Base-by-base conservation (phyloP, 2,797 vertebrate genomes). In the Tachyglossus aculeatus region DNA sequence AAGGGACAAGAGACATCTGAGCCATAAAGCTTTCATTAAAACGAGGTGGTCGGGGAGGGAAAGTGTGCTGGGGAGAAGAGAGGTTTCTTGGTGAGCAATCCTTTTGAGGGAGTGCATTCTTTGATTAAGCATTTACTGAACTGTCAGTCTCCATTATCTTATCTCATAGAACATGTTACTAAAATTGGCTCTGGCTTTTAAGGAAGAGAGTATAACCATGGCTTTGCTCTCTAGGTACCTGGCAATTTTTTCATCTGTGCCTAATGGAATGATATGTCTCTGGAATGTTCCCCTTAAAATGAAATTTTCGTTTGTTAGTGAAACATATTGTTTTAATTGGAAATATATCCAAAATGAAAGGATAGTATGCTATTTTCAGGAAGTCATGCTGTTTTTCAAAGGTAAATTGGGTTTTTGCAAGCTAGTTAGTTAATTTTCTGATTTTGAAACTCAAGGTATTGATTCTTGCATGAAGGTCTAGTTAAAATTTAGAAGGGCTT, bases 401-500 rank as follows among this genome's bases (percentile, higher is more conserved):
- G 38, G 16, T n/a, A 37, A 66, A 50, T 40, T 55, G 1, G 59
- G 58, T 32, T 65, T 65, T 33, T 51, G 10, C 55, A 32, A 21
- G 58, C 36, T 25, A 70, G 11, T n/a, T n/a, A n/a, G n/a, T 7
- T 19, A 41, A 19, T 75, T 82, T 62, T 77, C n/a, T n/a, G n/a
- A 62, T 41, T 78, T 59, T 50, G 64, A 74, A 85, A 85, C 52
- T 72, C 15, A 68, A 67, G 68, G 67, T 72, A 45, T 40, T 82
- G 41, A 3, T 38, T 78, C 82, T 81, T 68, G 27, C 77, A 57
- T 40, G 39, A 80, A 32, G 6, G 34, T 65, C 32, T 80, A 74
- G 32, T 76, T n/a, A n/a, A n/a, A n/a, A 66, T 67, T 69, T 69
- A 77, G 6, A 69, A 75, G 48, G 6, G n/a, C 86, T 63, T 88